phyloP scores from a whole-genome alignment of 1,140 invertebrate species.

The Drosophila parvula region DNA sequence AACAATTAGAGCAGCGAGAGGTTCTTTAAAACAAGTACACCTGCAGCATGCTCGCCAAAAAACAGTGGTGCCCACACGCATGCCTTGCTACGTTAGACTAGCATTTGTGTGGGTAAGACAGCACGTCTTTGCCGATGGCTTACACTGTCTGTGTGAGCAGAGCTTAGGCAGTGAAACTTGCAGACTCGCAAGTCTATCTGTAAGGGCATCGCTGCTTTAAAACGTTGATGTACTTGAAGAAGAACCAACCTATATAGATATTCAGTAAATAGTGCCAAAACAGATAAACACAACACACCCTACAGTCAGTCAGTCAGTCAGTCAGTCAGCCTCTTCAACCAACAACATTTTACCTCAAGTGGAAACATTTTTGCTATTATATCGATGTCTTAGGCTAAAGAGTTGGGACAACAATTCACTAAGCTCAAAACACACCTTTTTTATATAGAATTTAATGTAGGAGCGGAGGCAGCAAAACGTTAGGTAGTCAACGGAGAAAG shows the following conservation, averaged over 20 bases:
- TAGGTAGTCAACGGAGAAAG: conserved; percentile 56
- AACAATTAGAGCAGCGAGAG: not conserved
- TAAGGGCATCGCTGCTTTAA: too few species aligned
- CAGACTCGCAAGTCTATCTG: too few species aligned
- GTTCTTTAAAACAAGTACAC: not conserved
- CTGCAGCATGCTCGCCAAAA: not conserved
- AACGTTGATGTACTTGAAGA: not conserved
- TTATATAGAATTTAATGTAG: conserved; percentile 37
- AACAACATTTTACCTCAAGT: conserved; percentile 68
- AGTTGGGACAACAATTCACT: conserved; percentile 11
- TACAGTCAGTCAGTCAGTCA: conserved; percentile 27
- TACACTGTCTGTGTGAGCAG: too few species aligned
- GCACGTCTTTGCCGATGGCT: too few species aligned
- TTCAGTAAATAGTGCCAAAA: conserved; percentile 36
- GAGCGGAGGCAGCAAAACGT: conserved; percentile 21
- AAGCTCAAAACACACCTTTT: conserved; percentile 41
- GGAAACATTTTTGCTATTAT: conserved; percentile 55
- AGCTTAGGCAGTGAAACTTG: too few species aligned
- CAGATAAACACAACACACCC: not conserved
- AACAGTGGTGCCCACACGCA: too few species aligned
- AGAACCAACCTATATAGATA: not conserved
- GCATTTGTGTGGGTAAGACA: too few species aligned
- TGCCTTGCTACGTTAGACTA: too few species aligned
- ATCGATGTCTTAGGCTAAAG: conserved; percentile 48
- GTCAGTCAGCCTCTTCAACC: conserved; percentile 43